Evolutionary conservation across 2,113 vertebrate species (phyloP).

Genomic region (Sus scrofa): T2T-Sscrofa CM000818.6:15256501-15257000

Average conservation of each 20-base stretch:
- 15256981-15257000: not conserved
- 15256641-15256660: not conserved
- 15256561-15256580: not conserved
- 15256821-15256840: slow-evolving; percentile 85
- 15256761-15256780: slow-evolving; percentile 71
- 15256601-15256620: not conserved
- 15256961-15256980: slow-evolving; percentile 53
- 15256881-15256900: slow-evolving; percentile 86
- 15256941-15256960: not conserved
- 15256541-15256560: not conserved
- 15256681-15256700: slow-evolving; percentile 53
- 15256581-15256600: not conserved
- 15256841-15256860: slow-evolving; percentile 85
- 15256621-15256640: not conserved
- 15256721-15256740: slow-evolving; percentile 39
- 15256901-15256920: slow-evolving; percentile 72
- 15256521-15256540: too few species aligned
- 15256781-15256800: slow-evolving; percentile 85
- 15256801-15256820: slow-evolving; percentile 87
- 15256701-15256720: slow-evolving; percentile 52
- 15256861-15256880: slow-evolving; percentile 66
- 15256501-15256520: too few species aligned
- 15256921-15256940: slow-evolving; percentile 51
- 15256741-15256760: not conserved
- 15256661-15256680: not conserved